Conservation (phyloP, 2,888 invertebrate species). For the Phymatocera aterrima region DNA sequence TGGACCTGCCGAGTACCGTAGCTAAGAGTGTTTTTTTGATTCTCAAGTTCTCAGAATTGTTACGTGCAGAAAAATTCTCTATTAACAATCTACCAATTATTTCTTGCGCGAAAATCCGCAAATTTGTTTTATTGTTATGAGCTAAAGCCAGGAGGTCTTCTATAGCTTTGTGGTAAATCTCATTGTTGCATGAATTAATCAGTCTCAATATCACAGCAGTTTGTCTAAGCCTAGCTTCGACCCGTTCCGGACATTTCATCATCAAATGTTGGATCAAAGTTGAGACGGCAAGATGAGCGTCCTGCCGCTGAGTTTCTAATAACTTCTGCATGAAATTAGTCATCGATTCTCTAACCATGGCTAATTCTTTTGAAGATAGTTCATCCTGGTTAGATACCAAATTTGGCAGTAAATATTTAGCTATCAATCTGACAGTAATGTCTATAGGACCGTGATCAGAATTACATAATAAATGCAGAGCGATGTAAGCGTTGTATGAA, state of each 20-base stretch:
- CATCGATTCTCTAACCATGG: conserved; percentile 61
- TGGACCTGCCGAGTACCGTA: conserved; percentile 76
- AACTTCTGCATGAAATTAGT: conserved; percentile 64
- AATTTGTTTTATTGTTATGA: conserved; percentile 72
- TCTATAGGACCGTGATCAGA: conserved; percentile 73
- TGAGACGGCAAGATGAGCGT: conserved; percentile 58
- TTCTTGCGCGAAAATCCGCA: conserved; percentile 76
- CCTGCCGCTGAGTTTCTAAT: conserved; percentile 53
- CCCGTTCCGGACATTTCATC: conserved; percentile 66
- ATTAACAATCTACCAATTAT: conserved; percentile 73
- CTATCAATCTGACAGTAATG: conserved; percentile 69
- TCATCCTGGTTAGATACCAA: conserved; percentile 63
- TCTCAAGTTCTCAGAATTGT: conserved; percentile 40
- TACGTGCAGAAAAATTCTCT: conserved; percentile 52
- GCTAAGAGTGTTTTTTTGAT: conserved; percentile 71
- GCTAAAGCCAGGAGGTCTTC: conserved; percentile 61
- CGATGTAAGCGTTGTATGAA: conserved; percentile 70
- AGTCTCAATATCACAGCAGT: conserved; percentile 64
- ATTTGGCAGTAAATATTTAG: conserved; percentile 72
- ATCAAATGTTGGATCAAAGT: conserved; percentile 67
- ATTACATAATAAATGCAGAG: conserved; percentile 70
- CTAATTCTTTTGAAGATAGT: conserved; percentile 55
- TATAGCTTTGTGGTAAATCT: conserved; percentile 54
- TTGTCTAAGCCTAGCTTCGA: conserved; percentile 68
- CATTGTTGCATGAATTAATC: conserved; percentile 59